Evolutionary conservation across 2,797 vertebrate genomes (phyloP).

Genomic region (Poeciliopsis gracilis): DNA sequence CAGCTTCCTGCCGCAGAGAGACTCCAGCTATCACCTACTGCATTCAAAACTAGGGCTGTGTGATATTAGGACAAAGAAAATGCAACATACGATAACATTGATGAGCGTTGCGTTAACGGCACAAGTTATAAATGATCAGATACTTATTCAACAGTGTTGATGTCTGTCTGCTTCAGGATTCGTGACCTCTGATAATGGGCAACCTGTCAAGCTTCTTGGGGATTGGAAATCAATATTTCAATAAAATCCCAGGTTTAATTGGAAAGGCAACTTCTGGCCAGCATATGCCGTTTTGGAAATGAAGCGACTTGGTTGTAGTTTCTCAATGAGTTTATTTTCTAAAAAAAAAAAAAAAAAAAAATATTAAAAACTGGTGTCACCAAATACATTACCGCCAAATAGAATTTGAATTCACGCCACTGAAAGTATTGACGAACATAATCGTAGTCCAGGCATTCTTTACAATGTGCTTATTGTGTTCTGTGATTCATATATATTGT

Average conservation of each 20-base stretch:
- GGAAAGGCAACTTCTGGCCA: not conserved
- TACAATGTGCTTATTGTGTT: not conserved
- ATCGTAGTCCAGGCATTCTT: not conserved
- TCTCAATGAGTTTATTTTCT: not conserved
- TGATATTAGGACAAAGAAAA: not conserved
- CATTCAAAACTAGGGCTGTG: not conserved
- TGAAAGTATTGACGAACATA: not conserved
- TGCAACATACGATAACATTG: not conserved
- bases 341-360: not conserved
- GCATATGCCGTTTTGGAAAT: not conserved
- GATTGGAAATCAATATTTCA: not conserved
- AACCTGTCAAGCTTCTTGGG: not conserved
- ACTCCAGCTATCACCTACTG: not conserved
- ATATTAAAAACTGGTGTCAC: not conserved
- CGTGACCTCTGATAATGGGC: not conserved
- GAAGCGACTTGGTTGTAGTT: not conserved
- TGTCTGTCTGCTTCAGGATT: not conserved
- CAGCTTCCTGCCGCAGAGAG: not conserved
- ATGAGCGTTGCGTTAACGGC: not conserved
- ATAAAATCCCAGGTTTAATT: not conserved
- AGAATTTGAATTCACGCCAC: not conserved
- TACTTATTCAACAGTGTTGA: not conserved
- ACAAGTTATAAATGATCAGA: not conserved
- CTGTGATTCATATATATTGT: not conserved
- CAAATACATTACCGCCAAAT: not conserved